Percentiles rank a stretch among this genome's conserved stretches.
Evolutionary conservation across 2,888 invertebrate species (phyloP).

Genomic region (Caenorhabditis zanzibari): DNA sequence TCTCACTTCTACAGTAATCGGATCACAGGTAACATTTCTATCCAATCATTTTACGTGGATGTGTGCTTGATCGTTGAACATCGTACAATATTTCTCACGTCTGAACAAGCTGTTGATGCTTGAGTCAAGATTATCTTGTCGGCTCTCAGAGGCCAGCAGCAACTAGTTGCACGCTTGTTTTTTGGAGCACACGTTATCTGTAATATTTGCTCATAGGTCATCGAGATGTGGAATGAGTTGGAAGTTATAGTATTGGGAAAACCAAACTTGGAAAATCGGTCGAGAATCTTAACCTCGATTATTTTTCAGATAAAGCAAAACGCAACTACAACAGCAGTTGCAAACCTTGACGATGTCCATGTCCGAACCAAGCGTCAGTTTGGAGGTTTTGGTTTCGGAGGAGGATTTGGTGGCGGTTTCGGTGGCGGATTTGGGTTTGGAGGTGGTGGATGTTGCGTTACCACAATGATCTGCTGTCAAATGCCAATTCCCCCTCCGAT

Average conservation of each 20-base stretch:
- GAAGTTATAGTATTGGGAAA: no score
- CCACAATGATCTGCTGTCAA: constrained; percentile 69
- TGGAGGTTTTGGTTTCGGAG: constrained; percentile 60
- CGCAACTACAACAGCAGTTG: constrained; percentile 24
- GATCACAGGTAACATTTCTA: constrained; percentile 20
- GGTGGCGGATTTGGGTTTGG: constrained; percentile 66
- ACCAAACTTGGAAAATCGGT: no score
- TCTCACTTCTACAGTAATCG: neutral
- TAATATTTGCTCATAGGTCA: neutral
- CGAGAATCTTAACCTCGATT: no score
- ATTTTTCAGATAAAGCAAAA: neutral
- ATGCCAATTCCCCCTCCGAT: constrained; percentile 62
- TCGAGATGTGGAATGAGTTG: no score
- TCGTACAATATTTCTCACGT: constrained; percentile 50
- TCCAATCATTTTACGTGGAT: constrained; percentile 3
- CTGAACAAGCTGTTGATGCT: constrained; percentile 46
- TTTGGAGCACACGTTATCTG: constrained; percentile 12
- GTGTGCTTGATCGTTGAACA: constrained; percentile 62
- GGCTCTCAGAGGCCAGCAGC: constrained; percentile 19
- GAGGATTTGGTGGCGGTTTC: constrained; percentile 59
- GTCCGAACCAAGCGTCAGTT: constrained; percentile 71
- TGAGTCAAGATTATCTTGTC: constrained; percentile 44
- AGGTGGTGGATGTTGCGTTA: constrained; percentile 70
- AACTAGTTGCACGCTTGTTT: constrained; percentile 61
- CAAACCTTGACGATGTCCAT: constrained; percentile 35